Conservation (phyloP, 1,140 invertebrate genomes). For the Magallana gigas region DNA sequence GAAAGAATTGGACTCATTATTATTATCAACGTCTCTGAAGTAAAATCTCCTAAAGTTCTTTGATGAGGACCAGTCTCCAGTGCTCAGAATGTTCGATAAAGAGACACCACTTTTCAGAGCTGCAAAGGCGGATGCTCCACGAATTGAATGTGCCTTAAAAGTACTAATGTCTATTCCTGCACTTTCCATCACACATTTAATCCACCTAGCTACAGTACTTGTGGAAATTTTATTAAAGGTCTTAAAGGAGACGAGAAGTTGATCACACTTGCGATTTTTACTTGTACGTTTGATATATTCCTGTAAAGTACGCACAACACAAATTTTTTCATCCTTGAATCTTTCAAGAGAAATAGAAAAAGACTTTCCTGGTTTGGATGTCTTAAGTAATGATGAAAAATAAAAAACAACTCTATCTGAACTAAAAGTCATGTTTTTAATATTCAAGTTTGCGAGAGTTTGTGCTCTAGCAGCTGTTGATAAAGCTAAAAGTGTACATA, state of each 20-base stretch:
- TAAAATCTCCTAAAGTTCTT: constrained; percentile 35
- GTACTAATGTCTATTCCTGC: not conserved
- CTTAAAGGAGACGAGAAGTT: constrained; percentile 35
- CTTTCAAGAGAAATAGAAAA: constrained; percentile 31
- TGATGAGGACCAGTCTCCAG: constrained; percentile 20
- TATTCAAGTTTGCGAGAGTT: constrained; percentile 26
- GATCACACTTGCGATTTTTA: not conserved
- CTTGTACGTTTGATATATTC: constrained; percentile 9
- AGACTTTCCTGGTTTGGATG: not conserved
- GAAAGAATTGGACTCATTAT: not conserved
- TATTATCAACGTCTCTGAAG: constrained; percentile 8
- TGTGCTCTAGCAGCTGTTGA: constrained; percentile 42
- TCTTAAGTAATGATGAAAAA: constrained; percentile 30
- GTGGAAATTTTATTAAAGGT: not conserved
- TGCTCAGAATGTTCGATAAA: constrained; percentile 5
- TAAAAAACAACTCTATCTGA: constrained; percentile 10
- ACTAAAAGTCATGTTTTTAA: constrained; percentile 9
- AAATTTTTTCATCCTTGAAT: constrained; percentile 32
- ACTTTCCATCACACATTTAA: not conserved
- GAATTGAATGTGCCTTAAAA: constrained; percentile 42
- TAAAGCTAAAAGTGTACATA: not conserved
- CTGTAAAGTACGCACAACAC: constrained; percentile 18
- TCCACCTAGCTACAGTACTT: constrained; percentile 38
- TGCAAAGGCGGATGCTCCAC: constrained; percentile 16
- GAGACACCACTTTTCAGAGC: not conserved